A percentile compares a stretch with the other conserved stretches of the same genome.
These are phyloP conservation scores for Aphidius ervi DNA, from an alignment of 1,140 invertebrate genomes.

Conservation along the genomic window DNA sequence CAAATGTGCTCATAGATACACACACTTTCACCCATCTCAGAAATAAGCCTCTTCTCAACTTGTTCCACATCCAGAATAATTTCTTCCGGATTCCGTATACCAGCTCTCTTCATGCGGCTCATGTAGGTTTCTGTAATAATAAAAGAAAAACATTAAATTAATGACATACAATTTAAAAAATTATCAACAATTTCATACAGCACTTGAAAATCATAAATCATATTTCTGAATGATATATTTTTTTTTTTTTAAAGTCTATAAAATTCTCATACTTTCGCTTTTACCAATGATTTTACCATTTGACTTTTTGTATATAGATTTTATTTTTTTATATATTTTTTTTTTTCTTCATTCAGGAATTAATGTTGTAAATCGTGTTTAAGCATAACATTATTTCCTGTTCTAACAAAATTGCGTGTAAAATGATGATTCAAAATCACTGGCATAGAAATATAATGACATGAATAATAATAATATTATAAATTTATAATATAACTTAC, in stretches of 20 bases:
- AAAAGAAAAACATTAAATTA: conserved; percentile 13
- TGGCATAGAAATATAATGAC: too few relatives aligned
- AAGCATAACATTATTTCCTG: too few relatives aligned
- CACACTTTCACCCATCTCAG: conserved; percentile 64
- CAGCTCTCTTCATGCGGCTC: conserved; percentile 50
- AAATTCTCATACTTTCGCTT: conserved; percentile 40
- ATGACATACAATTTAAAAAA: conserved; percentile 10
- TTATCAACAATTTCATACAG: not conserved
- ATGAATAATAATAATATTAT: conserved; percentile 1
- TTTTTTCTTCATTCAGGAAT: too few relatives aligned
- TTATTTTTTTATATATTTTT: conserved; percentile 7
- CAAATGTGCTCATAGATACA: conserved; percentile 70
- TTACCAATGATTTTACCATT: conserved; percentile 20
- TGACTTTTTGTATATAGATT: conserved; percentile 26
- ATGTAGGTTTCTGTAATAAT: conserved; percentile 60
- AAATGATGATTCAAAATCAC: too few relatives aligned
- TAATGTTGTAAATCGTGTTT: too few relatives aligned
- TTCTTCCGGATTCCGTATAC: conserved; percentile 40
- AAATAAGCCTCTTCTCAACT: conserved; percentile 66
- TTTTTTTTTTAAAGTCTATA: too few relatives aligned
- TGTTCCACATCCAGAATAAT: conserved; percentile 60
- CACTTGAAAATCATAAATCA: too few relatives aligned
- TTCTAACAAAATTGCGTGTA: too few relatives aligned
- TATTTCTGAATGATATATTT: too few relatives aligned
- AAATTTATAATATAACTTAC: conserved; percentile 57